Evolutionary conservation across 1,140 invertebrate genomes (phyloP), one percentile per base, ranked within the genome.

Genomic region (Luehdorfia chinensis): DNA sequence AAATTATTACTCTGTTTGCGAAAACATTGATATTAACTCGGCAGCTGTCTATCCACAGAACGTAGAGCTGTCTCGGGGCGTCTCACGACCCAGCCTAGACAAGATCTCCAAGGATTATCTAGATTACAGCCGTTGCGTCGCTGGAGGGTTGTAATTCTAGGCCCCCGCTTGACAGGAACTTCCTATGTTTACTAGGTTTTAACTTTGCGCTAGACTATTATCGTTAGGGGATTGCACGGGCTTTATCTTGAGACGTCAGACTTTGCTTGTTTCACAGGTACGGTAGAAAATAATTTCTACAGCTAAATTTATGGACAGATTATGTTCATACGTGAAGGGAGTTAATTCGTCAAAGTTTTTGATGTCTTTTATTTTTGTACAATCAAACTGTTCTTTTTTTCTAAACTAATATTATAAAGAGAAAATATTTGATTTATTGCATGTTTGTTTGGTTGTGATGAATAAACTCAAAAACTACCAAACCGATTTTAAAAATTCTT

Each of bases 101-200:
- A 13, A 36, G 33, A 36, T 36, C n/a, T 36, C 33, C 4, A 12
- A 21, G 34, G 34, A 37, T 37, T 23, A 23, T 9, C 34, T 23
- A 37, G 33, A 37, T 37, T 37, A 21, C 18, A 37, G 34, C 18
- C 34, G 18, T 16, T 5, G 18, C 34, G 34, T 16, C 34, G 34
- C 34, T 21, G 5, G 34, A 16, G 34, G 34, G 15, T 37, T 37
- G 34, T 21, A 21, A 37, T 37, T 37, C 34, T 37, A 37, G 34
- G 34, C 18, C 34, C 18, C 34, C 34, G 16, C 34, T 37, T 36
- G 18, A 37, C 18, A 37, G 18, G 4, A 11, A 37, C 18, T 37
- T 37, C 33, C 34, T 37, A 37, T 37, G 18, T 37, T 37, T 37
- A 13, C 34, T 23, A 37, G 34, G 34, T 37, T 16, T 36, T 36